Evolutionary conservation across 2,797 vertebrate species (phyloP).

Genomic region (Gorsachius magnificus): DNA sequence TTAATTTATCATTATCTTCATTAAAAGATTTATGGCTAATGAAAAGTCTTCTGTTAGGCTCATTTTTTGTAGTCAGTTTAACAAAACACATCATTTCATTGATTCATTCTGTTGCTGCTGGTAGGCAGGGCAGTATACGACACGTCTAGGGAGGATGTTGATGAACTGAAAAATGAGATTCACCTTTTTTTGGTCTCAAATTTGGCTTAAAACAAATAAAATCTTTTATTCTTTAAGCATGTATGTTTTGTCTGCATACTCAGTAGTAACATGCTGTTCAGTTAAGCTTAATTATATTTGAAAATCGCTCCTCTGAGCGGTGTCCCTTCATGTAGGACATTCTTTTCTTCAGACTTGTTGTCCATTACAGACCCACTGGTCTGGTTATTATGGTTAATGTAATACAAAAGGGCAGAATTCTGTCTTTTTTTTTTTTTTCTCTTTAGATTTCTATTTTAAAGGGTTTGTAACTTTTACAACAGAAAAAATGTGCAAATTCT

Average conservation of each 20-base stretch:
- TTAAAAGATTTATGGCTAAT: constrained; percentile 40
- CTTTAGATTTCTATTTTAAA: background rate
- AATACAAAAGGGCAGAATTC: background rate
- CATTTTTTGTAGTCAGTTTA: background rate
- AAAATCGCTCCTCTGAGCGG: background rate
- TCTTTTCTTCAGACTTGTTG: background rate
- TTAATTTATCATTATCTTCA: background rate
- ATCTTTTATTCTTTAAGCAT: background rate
- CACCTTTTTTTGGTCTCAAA: background rate
- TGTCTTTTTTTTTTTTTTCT: background rate
- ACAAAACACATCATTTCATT: background rate
- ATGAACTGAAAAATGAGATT: background rate
- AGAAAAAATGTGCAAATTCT: background rate
- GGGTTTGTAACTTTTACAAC: background rate
- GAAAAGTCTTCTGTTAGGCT: background rate
- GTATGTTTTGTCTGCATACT: background rate
- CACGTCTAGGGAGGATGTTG: background rate
- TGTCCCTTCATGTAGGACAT: background rate
- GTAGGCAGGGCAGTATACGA: background rate
- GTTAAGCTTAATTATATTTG: background rate
- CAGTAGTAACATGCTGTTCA: background rate
- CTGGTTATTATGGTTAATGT: background rate
- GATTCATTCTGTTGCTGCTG: constrained; percentile 8
- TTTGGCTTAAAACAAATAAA: background rate
- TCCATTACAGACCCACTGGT: background rate